Base-by-base conservation (phyloP, 2,797 vertebrate genomes). In the Buphagus erythrorhynchus region DNA sequence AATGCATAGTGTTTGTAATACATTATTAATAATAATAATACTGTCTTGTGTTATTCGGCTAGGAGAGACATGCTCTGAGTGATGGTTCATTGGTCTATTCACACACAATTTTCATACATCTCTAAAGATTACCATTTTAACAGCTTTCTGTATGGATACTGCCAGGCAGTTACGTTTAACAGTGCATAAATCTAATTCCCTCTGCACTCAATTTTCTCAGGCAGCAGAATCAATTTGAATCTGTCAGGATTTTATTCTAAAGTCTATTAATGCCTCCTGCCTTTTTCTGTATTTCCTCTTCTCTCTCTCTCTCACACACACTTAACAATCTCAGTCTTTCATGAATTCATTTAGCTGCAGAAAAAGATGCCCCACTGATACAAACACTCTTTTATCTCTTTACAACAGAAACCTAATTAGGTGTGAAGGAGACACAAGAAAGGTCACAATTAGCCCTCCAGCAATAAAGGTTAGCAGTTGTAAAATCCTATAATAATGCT, bases 191-290 rank as follows among this genome's bases (percentile, higher is more conserved):
- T 97, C 97, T 97, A 96, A 97, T 96, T 97, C 97, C 96, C 92
- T 92, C 89, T 25, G 35, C 95, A 92, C 97, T 97, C 95, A 96
- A 95, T 97, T 97, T 97, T 97, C 97, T 97, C 95, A 80, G 95
- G 96, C 96, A 97, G 96, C 96, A 95, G 97, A 97, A 97, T 97
- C 98, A 96, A 97, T 97, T 95, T 96, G 96, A 95, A 97, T 97
- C 97, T 97, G 97, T 96, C 96, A 95, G 96, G 97, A 93, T 97
- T 97, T 97, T 96, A 96, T 95, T 96, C 96, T 96, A 85, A 96
- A 97, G 97, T 97, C 97, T 97, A 91, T 97, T 96, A 96, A 92
- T 81, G 82, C 86, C 91, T 67, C 77, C 93, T 96, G 83, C 69
- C 91, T 93, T 84, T 66, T 93, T 80, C 84, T 85, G 75, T 69